phyloP scores from a whole-genome alignment of 2,797 vertebrate species.

The Eleutherodactylus coqui region DNA sequence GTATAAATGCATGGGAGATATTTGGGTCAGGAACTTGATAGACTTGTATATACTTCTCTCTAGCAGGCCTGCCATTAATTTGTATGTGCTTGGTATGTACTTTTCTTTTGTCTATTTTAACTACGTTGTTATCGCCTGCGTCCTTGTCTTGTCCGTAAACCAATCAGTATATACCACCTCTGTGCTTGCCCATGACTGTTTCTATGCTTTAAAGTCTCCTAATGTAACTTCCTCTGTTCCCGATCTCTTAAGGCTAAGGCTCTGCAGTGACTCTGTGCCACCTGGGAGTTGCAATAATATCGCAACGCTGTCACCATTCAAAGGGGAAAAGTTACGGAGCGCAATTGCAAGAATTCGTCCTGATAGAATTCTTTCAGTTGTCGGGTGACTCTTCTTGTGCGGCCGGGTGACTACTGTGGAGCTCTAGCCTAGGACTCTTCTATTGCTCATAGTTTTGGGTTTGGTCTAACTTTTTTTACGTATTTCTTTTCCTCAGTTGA shows the following conservation, averaged over 20 bases:
- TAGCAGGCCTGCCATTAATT: not conserved
- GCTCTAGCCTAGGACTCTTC: not conserved
- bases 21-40: not conserved
- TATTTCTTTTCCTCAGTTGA: slow-evolving; percentile 77
- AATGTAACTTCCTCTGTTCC: no score
- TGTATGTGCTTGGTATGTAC: not conserved
- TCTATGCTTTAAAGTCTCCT: not conserved
- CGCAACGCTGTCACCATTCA: not conserved
- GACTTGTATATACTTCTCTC: not conserved
- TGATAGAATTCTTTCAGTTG: not conserved
- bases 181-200: not conserved
- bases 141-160: not conserved
- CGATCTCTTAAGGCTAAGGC: no score
- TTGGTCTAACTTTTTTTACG: not conserved
- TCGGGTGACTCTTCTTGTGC: not conserved
- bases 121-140: not conserved
- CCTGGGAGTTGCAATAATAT: no score
- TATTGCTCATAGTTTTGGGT: not conserved
- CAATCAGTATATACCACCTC: not conserved
- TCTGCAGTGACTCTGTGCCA: no score
- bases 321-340: not conserved
- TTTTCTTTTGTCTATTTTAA: not conserved
- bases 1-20: not conserved
- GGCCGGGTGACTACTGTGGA: not conserved
- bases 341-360: not conserved